phyloP scores from a whole-genome alignment of 2,888 invertebrate genomes.

The Mythimna lalbum region DNA sequence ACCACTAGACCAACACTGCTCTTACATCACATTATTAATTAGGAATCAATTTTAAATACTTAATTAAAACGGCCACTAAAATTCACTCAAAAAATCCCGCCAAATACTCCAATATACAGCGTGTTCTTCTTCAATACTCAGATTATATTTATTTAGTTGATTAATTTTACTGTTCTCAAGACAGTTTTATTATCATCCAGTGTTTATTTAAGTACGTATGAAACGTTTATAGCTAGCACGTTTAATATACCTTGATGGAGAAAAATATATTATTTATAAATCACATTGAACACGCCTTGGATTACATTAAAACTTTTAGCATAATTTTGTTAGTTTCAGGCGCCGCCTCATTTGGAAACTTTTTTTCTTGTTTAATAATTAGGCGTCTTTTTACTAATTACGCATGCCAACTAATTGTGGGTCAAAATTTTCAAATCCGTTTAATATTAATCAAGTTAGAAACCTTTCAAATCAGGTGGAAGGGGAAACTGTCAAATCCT shows the following conservation, averaged over 20 bases:
- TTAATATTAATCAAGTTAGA: too few species aligned
- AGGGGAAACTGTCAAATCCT: too few species aligned
- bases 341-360: not conserved
- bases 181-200: slow-evolving; percentile 30
- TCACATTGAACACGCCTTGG: slow-evolving; percentile 13
- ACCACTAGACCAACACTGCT: too few species aligned
- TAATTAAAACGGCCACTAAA: too few species aligned
- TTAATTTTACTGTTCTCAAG: slow-evolving; percentile 30
- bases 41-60: too few species aligned
- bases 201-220: slow-evolving; percentile 27
- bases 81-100: too few species aligned
- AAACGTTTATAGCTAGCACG: slow-evolving; percentile 22
- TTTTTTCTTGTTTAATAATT: not conserved
- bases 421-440: too few species aligned
- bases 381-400: too few species aligned
- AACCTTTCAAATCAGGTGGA: too few species aligned
- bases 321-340: not conserved
- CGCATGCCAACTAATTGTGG: too few species aligned
- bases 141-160: slow-evolving; percentile 16
- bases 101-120: too few species aligned
- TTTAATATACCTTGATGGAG: slow-evolving; percentile 1
- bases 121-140: not conserved
- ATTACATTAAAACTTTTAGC: not conserved
- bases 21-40: too few species aligned
- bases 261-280: slow-evolving; percentile 15